These are phyloP conservation scores for Cloeon dipterum DNA, from an alignment of 2,888 invertebrate species.

Conservation along the genomic window DNA sequence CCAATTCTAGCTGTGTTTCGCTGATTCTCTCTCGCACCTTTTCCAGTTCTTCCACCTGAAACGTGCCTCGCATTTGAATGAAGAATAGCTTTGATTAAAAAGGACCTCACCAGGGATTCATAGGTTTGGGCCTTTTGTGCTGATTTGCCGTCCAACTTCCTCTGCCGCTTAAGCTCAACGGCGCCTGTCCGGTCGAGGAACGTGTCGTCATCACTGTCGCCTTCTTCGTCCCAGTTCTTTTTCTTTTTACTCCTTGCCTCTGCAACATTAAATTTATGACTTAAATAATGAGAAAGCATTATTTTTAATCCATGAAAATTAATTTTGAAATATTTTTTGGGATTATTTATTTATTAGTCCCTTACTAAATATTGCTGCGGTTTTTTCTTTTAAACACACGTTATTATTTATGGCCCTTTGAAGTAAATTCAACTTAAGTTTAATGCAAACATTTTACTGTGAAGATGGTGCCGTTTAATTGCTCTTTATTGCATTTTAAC, in stretches of 20 bases:
- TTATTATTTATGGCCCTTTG: too few relatives aligned
- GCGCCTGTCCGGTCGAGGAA: conserved; percentile 88
- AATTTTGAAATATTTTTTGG: too few relatives aligned
- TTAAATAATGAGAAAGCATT: conserved; percentile 6
- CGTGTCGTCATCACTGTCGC: conserved; percentile 87
- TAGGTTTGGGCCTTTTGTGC: conserved; percentile 30
- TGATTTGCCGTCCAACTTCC: conserved; percentile 39
- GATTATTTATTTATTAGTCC: too few relatives aligned
- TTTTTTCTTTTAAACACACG: too few relatives aligned
- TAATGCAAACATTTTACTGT: too few relatives aligned
- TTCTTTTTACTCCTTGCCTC: conserved; percentile 60
- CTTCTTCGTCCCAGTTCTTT: conserved; percentile 72
- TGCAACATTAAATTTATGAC: conserved; percentile 15
- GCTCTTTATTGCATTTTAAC: too few relatives aligned
- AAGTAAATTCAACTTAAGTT: too few relatives aligned
- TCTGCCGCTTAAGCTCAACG: conserved; percentile 64
- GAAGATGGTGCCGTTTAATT: too few relatives aligned
- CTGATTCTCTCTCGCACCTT: conserved; percentile 25
- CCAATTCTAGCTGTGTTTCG: conserved; percentile 29
- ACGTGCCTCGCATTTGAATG: conserved; percentile 6
- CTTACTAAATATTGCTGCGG: too few relatives aligned
- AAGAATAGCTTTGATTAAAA: background rate
- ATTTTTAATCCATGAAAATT: too few relatives aligned
- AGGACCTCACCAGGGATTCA: conserved; percentile 16
- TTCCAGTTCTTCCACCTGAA: conserved; percentile 35